A percentile compares a stretch with the other conserved stretches of the same genome.
phyloP scores from a whole-genome alignment of 1,140 invertebrate genomes.

The Drosophila kepulauana region DNA sequence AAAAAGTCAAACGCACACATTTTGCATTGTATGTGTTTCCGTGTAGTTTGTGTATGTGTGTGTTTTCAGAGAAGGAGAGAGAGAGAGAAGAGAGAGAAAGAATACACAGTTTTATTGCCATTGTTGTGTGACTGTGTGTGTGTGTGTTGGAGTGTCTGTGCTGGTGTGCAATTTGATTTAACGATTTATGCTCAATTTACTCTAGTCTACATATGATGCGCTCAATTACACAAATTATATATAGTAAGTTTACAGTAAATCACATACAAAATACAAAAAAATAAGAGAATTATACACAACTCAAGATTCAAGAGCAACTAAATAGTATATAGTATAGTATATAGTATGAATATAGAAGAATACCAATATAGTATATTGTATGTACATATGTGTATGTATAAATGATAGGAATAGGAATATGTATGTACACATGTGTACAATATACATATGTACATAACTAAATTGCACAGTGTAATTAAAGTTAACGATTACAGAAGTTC shows the following conservation, averaged over 20 bases:
- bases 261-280: conserved; percentile 24
- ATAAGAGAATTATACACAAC: conserved; percentile 25
- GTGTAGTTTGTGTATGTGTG: conserved; percentile 3
- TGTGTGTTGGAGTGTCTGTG: background rate
- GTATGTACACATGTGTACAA: conserved; percentile 6
- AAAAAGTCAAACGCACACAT: conserved; percentile 3
- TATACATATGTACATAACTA: conserved; percentile 6
- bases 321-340: conserved; percentile 8
- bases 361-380: background rate
- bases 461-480: conserved; percentile 4
- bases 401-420: background rate
- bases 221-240: conserved; percentile 14
- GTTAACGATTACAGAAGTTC: conserved; percentile 7
- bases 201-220: conserved; percentile 49
- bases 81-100: conserved; percentile 57
- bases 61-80: conserved; percentile 10
- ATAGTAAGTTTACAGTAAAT: background rate
- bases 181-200: conserved; percentile 34
- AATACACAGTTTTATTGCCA: conserved; percentile 61
- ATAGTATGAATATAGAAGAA: no score
- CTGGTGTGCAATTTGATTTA: conserved; percentile 30
- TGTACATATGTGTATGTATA: conserved; percentile 17
- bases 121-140: conserved; percentile 26
- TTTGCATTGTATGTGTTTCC: conserved; percentile 2
- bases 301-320: conserved; percentile 32